A percentile compares a stretch with the other conserved stretches of the same genome.
phyloP scores from a whole-genome alignment of 1,140 invertebrate genomes.

The Lerema accius region DNA sequence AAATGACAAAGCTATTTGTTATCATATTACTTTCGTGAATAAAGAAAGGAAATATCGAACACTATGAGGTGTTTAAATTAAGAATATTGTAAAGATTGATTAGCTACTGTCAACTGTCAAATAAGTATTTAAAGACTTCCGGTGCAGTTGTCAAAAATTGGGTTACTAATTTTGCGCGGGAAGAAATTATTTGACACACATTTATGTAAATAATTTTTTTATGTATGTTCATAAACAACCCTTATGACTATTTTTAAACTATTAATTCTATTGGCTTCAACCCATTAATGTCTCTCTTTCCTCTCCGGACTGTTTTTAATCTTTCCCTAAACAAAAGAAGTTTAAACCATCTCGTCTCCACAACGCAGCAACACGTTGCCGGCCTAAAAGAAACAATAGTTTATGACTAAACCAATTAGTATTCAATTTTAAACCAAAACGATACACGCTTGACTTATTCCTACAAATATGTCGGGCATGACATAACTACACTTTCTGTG shows the following conservation, averaged over 20 bases:
- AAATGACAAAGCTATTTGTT: not conserved
- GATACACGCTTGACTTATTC: constrained; percentile 6
- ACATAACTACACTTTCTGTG: constrained; percentile 24
- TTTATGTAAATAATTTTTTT: too few relatives aligned
- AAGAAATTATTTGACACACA: too few relatives aligned
- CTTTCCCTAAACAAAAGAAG: too few relatives aligned
- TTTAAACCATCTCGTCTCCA: too few relatives aligned
- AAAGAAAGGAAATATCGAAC: not conserved
- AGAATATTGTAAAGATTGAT: not conserved
- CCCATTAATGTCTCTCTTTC: too few relatives aligned
- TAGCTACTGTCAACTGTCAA: not conserved
- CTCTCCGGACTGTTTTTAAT: too few relatives aligned
- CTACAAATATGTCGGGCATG: constrained; percentile 15
- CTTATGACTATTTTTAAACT: too few relatives aligned
- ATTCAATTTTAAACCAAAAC: not conserved
- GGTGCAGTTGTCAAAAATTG: not conserved
- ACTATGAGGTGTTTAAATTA: not conserved
- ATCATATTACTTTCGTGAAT: not conserved
- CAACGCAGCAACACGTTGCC: too few relatives aligned
- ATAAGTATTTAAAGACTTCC: not conserved
- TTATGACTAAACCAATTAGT: not conserved
- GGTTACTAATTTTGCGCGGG: too few relatives aligned
- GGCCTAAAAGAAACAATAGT: not conserved
- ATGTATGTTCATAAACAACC: too few relatives aligned
- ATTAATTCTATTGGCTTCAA: too few relatives aligned